Evolutionary conservation across 1,140 invertebrate genomes (phyloP).

Genomic region (Drosophila ananassae): DNA sequence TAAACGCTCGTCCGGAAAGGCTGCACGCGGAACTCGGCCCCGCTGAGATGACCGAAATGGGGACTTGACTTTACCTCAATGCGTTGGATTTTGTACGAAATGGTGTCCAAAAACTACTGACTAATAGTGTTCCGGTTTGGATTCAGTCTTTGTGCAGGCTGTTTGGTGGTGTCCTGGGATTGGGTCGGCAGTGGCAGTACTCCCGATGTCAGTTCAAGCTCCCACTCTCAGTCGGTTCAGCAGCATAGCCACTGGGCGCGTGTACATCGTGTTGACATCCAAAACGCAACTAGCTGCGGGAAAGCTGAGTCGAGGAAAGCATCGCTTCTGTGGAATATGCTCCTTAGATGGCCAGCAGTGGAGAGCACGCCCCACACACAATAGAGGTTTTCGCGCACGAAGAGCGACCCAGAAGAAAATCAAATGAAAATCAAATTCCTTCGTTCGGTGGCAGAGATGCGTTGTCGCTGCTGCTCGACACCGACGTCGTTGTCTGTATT

Average conservation of each 20-base stretch:
- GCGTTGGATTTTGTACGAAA: slow-evolving; percentile 11
- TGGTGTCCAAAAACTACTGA: slow-evolving; percentile 6
- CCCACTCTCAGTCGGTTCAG: slow-evolving; percentile 38
- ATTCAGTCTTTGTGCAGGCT: slow-evolving; percentile 29
- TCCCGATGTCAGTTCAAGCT: slow-evolving; percentile 31
- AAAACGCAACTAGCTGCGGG: slow-evolving; percentile 83
- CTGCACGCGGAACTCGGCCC: background rate
- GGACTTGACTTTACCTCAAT: slow-evolving; percentile 13
- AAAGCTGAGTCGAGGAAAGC: slow-evolving; percentile 73
- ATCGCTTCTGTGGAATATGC: slow-evolving; percentile 79
- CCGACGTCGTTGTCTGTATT: slow-evolving; percentile 55
- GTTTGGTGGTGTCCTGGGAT: background rate
- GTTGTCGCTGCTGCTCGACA: slow-evolving; percentile 50
- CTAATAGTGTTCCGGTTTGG: background rate
- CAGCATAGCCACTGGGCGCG: slow-evolving; percentile 64
- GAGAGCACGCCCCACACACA: slow-evolving; percentile 69
- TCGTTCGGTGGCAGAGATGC: slow-evolving; percentile 64
- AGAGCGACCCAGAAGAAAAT: slow-evolving; percentile 33
- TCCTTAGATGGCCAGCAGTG: slow-evolving; percentile 80
- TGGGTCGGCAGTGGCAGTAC: background rate
- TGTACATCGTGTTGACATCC: slow-evolving; percentile 83
- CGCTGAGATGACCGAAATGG: background rate
- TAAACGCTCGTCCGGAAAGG: slow-evolving; percentile 31
- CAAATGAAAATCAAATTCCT: slow-evolving; percentile 77
- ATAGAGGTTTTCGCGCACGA: slow-evolving; percentile 58